phyloP scores from a whole-genome alignment of 2,113 vertebrate genomes.

The Anoplopoma fimbria region DNA sequence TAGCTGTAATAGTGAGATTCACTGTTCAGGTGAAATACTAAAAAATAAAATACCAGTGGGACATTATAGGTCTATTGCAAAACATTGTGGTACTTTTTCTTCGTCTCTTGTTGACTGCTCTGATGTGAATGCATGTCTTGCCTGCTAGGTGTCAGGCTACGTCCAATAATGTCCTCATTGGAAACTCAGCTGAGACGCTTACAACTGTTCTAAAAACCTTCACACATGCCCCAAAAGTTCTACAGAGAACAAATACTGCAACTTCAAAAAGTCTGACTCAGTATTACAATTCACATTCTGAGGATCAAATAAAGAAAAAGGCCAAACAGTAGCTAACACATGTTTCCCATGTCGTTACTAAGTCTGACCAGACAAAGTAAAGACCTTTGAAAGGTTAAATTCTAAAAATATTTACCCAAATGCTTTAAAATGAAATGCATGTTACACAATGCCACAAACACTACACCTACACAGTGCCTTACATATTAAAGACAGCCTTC shows the following conservation, averaged over 20 bases:
- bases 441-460: neutral
- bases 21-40: neutral
- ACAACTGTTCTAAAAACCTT: neutral
- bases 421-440: neutral
- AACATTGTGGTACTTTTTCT: neutral
- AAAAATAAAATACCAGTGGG: neutral
- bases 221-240: neutral
- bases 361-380: neutral
- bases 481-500: neutral
- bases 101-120: neutral
- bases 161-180: slow-evolving; percentile 14
- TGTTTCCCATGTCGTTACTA: neutral
- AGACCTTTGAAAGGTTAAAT: neutral
- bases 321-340: neutral
- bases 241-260: neutral
- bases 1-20: neutral
- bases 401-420: neutral
- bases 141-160: slow-evolving; percentile 72
- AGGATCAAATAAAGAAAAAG: neutral
- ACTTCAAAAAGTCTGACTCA: neutral
- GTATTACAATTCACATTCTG: neutral
- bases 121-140: slow-evolving; percentile 1
- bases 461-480: neutral
- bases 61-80: neutral
- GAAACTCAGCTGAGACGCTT: neutral